phyloP scores from a whole-genome alignment of 2,797 vertebrate genomes.

The Graptemys geographica region DNA sequence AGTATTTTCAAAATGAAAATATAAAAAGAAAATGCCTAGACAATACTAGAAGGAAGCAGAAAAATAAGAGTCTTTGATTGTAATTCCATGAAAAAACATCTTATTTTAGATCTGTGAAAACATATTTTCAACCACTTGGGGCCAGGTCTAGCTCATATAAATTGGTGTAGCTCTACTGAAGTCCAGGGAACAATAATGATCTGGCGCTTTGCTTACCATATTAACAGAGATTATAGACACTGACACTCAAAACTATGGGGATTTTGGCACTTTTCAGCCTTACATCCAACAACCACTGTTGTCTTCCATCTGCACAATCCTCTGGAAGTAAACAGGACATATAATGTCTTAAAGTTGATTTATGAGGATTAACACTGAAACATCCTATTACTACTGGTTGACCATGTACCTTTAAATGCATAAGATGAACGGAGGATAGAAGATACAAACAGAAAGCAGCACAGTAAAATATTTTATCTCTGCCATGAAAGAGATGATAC shows the following conservation, averaged over 20 bases:
- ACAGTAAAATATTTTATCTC: conserved; percentile 57
- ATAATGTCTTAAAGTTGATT: conserved; percentile 64
- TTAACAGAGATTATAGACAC: background rate
- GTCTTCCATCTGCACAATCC: conserved; percentile 52
- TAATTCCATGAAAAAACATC: accelerated
- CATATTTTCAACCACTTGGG: accelerated
- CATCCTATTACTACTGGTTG: conserved; percentile 14
- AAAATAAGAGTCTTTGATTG: background rate
- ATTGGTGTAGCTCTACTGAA: background rate
- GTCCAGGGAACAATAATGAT: background rate
- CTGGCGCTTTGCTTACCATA: background rate
- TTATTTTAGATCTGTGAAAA: background rate
- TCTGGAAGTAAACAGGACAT: conserved; percentile 46
- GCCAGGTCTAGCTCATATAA: background rate
- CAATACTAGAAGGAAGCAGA: background rate
- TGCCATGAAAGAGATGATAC: conserved; percentile 69
- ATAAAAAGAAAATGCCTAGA: background rate
- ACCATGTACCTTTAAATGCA: conserved; percentile 34
- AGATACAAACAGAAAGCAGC: conserved; percentile 24
- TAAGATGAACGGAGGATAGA: conserved; percentile 34
- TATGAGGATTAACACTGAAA: conserved; percentile 54
- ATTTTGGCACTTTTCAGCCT: background rate
- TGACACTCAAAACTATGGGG: background rate
- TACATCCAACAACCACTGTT: background rate
- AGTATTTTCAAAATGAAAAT: background rate